phyloP scores from a whole-genome alignment of 2,113 vertebrate genomes.

The Cisticola juncidis region DNA sequence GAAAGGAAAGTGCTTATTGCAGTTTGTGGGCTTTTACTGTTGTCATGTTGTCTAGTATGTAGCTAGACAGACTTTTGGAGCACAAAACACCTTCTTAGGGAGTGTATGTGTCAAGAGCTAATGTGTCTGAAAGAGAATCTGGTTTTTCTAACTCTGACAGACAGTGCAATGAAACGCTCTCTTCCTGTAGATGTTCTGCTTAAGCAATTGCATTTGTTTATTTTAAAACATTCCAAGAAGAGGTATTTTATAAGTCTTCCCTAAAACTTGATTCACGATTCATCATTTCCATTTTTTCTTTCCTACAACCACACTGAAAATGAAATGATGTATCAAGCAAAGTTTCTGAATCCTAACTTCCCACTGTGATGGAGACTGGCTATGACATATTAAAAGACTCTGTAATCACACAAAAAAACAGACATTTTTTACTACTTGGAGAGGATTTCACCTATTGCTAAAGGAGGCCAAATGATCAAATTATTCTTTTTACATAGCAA shows the following conservation, averaged over 20 bases:
- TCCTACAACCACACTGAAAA: neutral
- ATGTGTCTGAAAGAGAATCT: neutral
- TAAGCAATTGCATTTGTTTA: neutral
- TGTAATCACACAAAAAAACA: neutral
- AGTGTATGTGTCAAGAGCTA: neutral
- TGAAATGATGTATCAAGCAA: neutral
- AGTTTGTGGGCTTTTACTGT: neutral
- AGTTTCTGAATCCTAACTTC: neutral
- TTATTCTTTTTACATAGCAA: neutral
- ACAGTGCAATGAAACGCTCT: neutral
- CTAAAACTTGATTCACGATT: neutral
- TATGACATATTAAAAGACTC: neutral
- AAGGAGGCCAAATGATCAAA: neutral
- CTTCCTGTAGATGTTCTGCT: neutral
- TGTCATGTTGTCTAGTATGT: neutral
- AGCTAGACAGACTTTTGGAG: neutral
- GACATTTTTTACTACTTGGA: neutral
- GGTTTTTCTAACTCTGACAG: neutral
- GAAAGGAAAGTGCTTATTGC: neutral
- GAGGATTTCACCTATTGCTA: neutral
- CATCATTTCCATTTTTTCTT: neutral
- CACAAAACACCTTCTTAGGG: neutral
- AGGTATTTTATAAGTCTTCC: neutral
- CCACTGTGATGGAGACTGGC: neutral
- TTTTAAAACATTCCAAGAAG: neutral